Percentiles rank a stretch among this genome's conserved stretches.
Evolutionary conservation across 2,113 vertebrate species (phyloP).

Genomic region (Malurus melanocephalus): DNA sequence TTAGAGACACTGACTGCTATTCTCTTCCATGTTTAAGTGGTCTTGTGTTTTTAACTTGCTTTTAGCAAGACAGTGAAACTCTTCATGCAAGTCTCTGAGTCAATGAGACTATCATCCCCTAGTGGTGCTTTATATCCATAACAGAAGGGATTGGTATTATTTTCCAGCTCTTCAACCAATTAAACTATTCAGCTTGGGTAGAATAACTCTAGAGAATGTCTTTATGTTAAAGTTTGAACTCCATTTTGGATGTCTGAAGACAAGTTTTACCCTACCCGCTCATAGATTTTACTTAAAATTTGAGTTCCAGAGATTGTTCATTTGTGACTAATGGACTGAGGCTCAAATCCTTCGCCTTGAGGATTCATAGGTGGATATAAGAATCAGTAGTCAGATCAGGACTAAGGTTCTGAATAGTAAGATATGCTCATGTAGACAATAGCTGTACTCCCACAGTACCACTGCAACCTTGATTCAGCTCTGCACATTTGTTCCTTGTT

Average conservation of each 20-base stretch:
- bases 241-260: background rate
- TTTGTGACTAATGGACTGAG: background rate
- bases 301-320: background rate
- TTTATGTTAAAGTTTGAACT: background rate
- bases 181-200: background rate
- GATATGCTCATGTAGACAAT: background rate
- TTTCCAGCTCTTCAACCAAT: background rate
- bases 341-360: background rate
- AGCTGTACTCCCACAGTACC: background rate
- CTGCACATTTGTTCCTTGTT: background rate
- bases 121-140: background rate
- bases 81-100: background rate
- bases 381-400: background rate
- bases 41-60: background rate
- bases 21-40: background rate
- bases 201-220: background rate
- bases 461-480: background rate
- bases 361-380: background rate
- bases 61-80: background rate
- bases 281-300: background rate
- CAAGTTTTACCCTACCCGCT: background rate
- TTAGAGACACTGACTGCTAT: background rate
- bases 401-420: background rate
- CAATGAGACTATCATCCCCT: slow-evolving; percentile 10
- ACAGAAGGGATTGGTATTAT: background rate